These are phyloP conservation scores for Odontomachus brunneus DNA, from an alignment of 1,140 invertebrate genomes.

Conservation along the genomic window DNA sequence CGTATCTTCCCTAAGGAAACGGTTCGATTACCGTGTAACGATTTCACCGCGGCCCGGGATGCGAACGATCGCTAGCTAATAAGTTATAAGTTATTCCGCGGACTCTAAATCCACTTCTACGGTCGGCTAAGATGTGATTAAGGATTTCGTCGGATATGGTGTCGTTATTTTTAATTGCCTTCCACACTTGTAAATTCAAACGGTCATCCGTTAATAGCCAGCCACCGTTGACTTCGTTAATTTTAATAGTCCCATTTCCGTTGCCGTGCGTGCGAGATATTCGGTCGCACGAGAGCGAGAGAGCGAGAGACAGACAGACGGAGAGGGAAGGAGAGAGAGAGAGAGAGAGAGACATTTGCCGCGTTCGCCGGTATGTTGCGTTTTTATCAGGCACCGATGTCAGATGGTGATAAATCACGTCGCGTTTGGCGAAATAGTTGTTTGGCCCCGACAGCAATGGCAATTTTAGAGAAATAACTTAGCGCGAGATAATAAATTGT, in stretches of 20 bases:
- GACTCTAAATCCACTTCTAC: not conserved
- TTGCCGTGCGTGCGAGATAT: not conserved
- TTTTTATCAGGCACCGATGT: conserved; percentile 35
- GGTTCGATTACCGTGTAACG: conserved; percentile 19
- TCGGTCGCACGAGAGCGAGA: conserved; percentile 7
- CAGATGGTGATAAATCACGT: conserved; percentile 46
- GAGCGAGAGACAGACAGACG: too few relatives aligned
- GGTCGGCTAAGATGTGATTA: not conserved
- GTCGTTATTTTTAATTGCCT: conserved; percentile 17
- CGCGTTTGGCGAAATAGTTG: conserved; percentile 56
- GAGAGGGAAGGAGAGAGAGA: too few relatives aligned
- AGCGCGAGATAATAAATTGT: conserved; percentile 62
- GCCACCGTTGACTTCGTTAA: not conserved
- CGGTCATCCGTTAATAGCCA: not conserved
- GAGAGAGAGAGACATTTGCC: not conserved
- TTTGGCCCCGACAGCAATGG: conserved; percentile 53
- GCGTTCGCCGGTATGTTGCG: conserved; percentile 5
- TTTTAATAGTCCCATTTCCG: conserved; percentile 3
- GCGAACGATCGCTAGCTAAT: not conserved
- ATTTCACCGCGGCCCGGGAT: conserved; percentile 11
- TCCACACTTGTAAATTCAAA: conserved; percentile 3
- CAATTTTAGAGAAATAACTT: conserved; percentile 61
- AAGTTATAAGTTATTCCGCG: not conserved
- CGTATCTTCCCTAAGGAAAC: not conserved
- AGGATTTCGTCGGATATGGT: not conserved